Conservation (phyloP, 2,797 vertebrate species). For the Thunnus albacares region DNA sequence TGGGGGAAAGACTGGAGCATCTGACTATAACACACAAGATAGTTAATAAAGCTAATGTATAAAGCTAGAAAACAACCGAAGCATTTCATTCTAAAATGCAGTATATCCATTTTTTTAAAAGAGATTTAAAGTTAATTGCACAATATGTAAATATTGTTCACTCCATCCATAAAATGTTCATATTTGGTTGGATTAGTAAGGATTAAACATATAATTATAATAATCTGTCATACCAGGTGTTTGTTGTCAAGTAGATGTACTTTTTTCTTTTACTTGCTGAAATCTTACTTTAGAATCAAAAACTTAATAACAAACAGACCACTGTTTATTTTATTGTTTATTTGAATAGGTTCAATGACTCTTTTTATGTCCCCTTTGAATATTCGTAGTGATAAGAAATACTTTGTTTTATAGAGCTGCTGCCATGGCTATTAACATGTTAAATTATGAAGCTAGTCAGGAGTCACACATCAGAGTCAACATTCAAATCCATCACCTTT, state of each 20-base stretch:
- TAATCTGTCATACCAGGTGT: neutral
- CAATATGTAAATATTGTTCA: neutral
- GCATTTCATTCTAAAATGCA: neutral
- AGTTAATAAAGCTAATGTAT: slow-evolving; percentile 27
- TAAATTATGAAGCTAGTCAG: neutral
- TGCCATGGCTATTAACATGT: neutral
- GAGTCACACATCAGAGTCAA: neutral
- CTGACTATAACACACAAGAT: neutral
- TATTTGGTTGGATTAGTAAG: neutral
- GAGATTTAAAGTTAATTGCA: neutral
- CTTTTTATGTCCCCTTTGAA: neutral
- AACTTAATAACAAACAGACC: too few relatives aligned
- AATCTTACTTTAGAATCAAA: too few relatives aligned
- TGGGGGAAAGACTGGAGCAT: neutral
- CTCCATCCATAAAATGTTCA: too few relatives aligned
- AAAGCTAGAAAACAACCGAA: neutral
- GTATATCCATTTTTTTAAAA: neutral
- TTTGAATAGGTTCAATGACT: too few relatives aligned
- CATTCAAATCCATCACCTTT: slow-evolving; percentile 5
- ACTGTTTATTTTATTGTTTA: too few relatives aligned
- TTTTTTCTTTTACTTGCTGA: too few relatives aligned
- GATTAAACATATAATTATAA: neutral
- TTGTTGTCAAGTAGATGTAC: neutral
- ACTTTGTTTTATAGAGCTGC: neutral
- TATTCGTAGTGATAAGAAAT: neutral